Conservation (phyloP, 1,140 invertebrate genomes). For the Helicorthomorpha holstii region DNA sequence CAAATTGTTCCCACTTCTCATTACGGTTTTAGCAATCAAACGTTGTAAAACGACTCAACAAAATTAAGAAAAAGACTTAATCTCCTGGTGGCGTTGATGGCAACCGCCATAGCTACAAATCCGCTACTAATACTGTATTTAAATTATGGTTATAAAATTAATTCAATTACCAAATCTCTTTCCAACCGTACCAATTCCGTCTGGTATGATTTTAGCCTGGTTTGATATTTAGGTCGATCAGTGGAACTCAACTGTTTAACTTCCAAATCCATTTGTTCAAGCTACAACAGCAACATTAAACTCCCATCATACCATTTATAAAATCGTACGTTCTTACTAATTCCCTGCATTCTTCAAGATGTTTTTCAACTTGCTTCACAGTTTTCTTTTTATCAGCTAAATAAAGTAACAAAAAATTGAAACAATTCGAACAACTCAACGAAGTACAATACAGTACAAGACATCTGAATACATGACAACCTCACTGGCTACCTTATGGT, state of each 20-base stretch:
- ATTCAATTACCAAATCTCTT: conserved; percentile 1
- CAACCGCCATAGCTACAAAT: no score
- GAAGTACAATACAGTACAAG: no score
- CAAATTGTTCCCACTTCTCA: no score
- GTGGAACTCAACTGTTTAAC: background rate
- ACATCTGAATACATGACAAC: no score
- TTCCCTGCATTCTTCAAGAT: background rate
- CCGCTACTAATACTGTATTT: no score
- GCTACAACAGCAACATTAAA: background rate
- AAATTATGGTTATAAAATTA: no score
- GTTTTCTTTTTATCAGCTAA: background rate
- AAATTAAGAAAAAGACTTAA: no score
- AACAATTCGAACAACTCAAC: no score
- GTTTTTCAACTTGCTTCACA: background rate
- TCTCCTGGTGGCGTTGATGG: no score
- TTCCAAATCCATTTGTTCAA: conserved; percentile 3
- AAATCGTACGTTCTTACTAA: background rate
- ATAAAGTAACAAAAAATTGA: background rate
- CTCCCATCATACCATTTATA: background rate
- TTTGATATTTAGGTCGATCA: conserved; percentile 3
- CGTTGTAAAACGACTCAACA: no score
- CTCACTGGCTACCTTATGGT: no score
- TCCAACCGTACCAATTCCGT: background rate
- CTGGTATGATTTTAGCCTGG: background rate
- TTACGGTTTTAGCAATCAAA: no score